A percentile compares a stretch with the other conserved stretches of the same genome.
Conservation (phyloP, 2,113 vertebrate genomes). For the Erythrolamprus reginae region DNA sequence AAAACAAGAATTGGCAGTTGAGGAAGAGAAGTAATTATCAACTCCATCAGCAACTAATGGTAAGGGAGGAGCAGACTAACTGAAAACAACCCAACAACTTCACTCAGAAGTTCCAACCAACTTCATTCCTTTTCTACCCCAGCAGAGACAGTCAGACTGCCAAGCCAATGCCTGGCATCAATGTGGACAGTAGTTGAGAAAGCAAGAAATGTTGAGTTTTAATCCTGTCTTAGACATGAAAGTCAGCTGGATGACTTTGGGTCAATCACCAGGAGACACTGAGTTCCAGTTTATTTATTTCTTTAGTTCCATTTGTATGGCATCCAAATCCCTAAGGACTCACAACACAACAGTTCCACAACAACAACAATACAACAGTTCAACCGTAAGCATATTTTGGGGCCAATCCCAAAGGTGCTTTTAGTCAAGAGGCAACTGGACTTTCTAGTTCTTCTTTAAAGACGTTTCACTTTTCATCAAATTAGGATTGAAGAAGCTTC, state of each 20-base stretch:
- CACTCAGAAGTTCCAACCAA: background rate
- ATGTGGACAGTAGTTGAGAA: background rate
- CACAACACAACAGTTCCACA: too few relatives aligned
- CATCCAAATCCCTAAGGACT: too few relatives aligned
- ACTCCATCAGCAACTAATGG: background rate
- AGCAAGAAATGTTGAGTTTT: background rate
- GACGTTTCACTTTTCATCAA: too few relatives aligned
- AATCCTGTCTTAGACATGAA: background rate
- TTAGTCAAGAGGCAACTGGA: too few relatives aligned
- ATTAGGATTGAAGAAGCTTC: too few relatives aligned
- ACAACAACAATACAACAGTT: too few relatives aligned
- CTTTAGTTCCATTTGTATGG: too few relatives aligned
- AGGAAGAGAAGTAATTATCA: background rate
- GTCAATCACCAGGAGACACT: background rate
- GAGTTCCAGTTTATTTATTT: too few relatives aligned
- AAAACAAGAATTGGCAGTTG: background rate
- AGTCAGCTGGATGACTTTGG: background rate
- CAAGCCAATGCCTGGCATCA: background rate
- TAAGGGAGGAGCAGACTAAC: background rate
- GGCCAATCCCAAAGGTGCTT: too few relatives aligned
- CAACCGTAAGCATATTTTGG: background rate
- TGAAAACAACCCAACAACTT: background rate
- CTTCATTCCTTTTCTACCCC: background rate
- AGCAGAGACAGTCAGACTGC: background rate
- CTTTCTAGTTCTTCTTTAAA: too few relatives aligned